Conservation (phyloP, 2,797 vertebrate species). For the Pagetopsis macropterus region DNA sequence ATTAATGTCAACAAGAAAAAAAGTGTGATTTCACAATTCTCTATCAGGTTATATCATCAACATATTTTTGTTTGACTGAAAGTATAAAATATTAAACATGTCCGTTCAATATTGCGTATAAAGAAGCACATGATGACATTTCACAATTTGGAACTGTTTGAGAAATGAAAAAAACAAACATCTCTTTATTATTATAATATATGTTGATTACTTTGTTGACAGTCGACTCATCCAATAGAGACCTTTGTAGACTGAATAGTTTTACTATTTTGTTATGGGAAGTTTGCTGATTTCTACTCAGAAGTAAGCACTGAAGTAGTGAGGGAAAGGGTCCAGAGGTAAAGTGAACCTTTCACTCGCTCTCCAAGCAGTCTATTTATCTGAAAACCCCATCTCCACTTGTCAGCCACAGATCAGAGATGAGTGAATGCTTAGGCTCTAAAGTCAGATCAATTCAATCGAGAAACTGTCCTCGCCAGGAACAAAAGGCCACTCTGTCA, state of each 20-base stretch:
- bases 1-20: background rate
- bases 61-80: background rate
- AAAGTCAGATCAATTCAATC: constrained; percentile 80
- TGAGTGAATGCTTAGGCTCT: constrained; percentile 73
- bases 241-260: no score
- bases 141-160: background rate
- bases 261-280: no score
- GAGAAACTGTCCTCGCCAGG: constrained; percentile 68
- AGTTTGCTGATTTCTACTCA: background rate
- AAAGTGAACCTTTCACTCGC: constrained; percentile 33
- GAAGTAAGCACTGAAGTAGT: background rate
- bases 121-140: background rate
- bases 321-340: constrained; percentile 10
- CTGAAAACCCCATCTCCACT: constrained; percentile 57
- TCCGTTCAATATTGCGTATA: background rate
- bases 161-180: background rate
- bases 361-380: constrained; percentile 65
- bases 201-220: background rate
- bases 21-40: background rate
- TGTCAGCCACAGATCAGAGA: constrained; percentile 79
- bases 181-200: background rate
- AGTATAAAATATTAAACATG: background rate
- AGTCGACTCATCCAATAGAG: accelerated
- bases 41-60: background rate
- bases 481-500: constrained; percentile 77